Evolutionary conservation across 2,797 vertebrate species (phyloP), one percentile per base, ranked within the genome.

Genomic region (Scarus forsteni): DNA sequence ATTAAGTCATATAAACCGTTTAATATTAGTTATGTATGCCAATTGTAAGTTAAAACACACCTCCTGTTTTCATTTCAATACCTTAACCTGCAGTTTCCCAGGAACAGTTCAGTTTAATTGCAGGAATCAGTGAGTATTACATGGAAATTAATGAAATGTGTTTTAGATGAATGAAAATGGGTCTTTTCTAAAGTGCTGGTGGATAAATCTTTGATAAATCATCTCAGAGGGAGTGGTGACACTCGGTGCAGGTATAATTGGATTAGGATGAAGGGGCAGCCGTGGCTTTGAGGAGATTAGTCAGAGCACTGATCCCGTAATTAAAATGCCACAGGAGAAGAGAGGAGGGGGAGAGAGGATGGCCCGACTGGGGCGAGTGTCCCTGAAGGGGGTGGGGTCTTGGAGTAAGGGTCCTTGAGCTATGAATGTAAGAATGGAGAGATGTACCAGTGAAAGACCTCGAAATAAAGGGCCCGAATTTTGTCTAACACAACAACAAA

Each of bases 221-320:
- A 95, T 96, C 92, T 94, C 82, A 85, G 93, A 92, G 92, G 91
- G 90, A 92, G 89, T 89, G 89, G 92, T 93, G 95, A 92, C 93
- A 94, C 93, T 92, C 93, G 88, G 96, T 94, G 95, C 96, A 97
- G 95, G 96, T 97, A 93, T 98, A 98, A 98, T 98, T 99, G 97
- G 97, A 99, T 99, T 99, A 98, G 94, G 85, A 88, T 93, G 90
- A 92, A 96, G 95, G 93, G 84, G 93, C 92, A 93, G 94, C 92
- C 83, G 56, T 85, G 91, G 93, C 96, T 97, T 97, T 98, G 96
- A 97, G 95, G 95, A 98, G 97, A 98, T 99, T 97, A 98, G 95
- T 95, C 93, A 92, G 95, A 93, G 96, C 92, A 93, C 96, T 97
- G 97, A 95, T 97, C 97, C 95, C 92, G 93, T 98, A 98, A 98